Percentiles rank a stretch among this genome's conserved stretches.
These are phyloP conservation scores for Amniataba percoides DNA, from an alignment of 2,797 vertebrate genomes.

Conservation along the genomic window DNA sequence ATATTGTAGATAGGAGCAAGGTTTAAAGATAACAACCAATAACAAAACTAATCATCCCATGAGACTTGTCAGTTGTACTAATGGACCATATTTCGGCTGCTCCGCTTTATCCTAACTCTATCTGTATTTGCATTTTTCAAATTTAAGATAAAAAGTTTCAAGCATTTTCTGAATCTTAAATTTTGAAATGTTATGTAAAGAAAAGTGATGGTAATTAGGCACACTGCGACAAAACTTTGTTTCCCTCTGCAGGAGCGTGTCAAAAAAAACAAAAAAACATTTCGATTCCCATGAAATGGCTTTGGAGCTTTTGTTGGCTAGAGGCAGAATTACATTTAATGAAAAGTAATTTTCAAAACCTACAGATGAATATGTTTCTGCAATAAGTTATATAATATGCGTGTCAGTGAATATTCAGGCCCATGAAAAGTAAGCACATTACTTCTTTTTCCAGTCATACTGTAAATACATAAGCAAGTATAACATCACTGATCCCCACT, in stretches of 20 bases:
- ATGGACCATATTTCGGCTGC: background rate
- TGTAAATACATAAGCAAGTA: conserved; percentile 6
- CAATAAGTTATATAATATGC: background rate
- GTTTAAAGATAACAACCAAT: conserved; percentile 8
- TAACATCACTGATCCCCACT: background rate
- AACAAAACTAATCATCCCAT: background rate
- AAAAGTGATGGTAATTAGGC: background rate
- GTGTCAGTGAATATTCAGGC: conserved; percentile 3
- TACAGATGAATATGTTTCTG: background rate
- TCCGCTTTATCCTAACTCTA: background rate
- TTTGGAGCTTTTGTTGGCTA: background rate
- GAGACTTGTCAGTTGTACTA: background rate
- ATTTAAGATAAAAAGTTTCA: background rate
- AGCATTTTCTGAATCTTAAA: too few species aligned
- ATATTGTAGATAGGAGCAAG: background rate
- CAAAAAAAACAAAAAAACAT: background rate
- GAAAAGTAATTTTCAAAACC: background rate
- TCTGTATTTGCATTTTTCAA: background rate
- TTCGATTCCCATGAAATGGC: conserved; percentile 1
- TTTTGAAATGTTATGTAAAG: background rate
- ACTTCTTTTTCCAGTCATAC: background rate
- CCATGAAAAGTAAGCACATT: background rate
- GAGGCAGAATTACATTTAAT: conserved; percentile 17
- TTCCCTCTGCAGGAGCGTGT: background rate
- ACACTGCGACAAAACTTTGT: background rate